These are phyloP conservation scores for Vultur gryphus DNA, from an alignment of 2,797 vertebrate species.

Conservation along the genomic window DNA sequence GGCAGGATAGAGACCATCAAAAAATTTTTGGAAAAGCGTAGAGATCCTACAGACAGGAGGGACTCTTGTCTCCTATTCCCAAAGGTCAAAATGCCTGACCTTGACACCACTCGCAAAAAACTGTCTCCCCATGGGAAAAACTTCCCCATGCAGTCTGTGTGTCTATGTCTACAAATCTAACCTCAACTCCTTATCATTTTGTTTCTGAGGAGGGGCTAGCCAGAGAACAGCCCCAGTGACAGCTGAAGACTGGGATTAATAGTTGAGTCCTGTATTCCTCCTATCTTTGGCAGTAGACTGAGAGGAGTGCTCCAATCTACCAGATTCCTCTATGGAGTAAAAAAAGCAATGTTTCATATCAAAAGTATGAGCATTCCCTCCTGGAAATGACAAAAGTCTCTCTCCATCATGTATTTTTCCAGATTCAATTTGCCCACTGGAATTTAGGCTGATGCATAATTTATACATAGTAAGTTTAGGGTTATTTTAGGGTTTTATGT, in stretches of 20 bases:
- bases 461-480: neutral
- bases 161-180: neutral
- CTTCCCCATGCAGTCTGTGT: neutral
- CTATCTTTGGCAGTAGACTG: neutral
- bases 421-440: neutral
- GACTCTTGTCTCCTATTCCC: neutral
- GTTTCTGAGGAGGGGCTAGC: neutral
- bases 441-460: neutral
- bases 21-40: neutral
- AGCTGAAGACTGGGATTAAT: neutral
- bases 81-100: neutral
- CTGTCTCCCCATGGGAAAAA: neutral
- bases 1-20: neutral
- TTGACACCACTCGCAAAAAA: neutral
- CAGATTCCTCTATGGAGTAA: neutral
- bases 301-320: neutral
- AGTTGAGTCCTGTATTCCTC: fast-evolving
- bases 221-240: neutral
- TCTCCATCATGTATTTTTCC: neutral
- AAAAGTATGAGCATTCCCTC: neutral
- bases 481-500: neutral
- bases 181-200: neutral
- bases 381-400: neutral
- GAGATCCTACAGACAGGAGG: neutral
- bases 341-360: neutral